Percentiles rank a stretch among this genome's conserved stretches.
Evolutionary conservation across 1,140 invertebrate species (phyloP).

Genomic region (Capitella teleta): DNA sequence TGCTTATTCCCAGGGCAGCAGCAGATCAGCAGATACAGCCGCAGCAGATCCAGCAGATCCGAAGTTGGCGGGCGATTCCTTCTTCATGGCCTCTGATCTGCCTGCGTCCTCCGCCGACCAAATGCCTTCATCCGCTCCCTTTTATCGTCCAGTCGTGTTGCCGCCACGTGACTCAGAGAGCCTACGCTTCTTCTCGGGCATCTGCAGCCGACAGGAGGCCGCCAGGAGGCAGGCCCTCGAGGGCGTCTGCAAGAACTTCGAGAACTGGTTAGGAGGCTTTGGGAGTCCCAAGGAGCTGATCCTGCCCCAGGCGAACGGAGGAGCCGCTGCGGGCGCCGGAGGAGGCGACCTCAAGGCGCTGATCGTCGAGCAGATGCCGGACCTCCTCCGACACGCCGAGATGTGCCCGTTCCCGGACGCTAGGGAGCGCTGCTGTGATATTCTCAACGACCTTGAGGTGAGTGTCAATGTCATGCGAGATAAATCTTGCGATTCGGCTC

Average conservation of each 20-base stretch:
- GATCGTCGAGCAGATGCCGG: constrained; percentile 21
- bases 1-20: no score
- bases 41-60: no score
- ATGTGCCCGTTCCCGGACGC: constrained; percentile 31
- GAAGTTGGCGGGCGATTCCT: no score
- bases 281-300: no score
- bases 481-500: no score
- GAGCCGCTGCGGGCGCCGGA: constrained; percentile 7
- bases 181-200: constrained; percentile 20
- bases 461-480: no score
- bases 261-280: constrained; percentile 26
- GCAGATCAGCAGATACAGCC: no score
- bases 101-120: no score
- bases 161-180: constrained; percentile 11
- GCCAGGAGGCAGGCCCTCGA: constrained; percentile 18
- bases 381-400: constrained; percentile 19
- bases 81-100: no score
- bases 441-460: constrained; percentile 25
- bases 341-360: not conserved
- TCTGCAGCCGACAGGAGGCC: constrained; percentile 20
- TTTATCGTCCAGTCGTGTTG: no score
- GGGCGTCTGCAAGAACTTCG: constrained; percentile 15
- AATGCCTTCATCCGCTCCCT: no score
- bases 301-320: no score
- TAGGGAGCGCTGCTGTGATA: constrained; percentile 15